These are phyloP conservation scores for Coleophora flavipennella DNA, from an alignment of 2,888 invertebrate genomes.

Conservation along the genomic window DNA sequence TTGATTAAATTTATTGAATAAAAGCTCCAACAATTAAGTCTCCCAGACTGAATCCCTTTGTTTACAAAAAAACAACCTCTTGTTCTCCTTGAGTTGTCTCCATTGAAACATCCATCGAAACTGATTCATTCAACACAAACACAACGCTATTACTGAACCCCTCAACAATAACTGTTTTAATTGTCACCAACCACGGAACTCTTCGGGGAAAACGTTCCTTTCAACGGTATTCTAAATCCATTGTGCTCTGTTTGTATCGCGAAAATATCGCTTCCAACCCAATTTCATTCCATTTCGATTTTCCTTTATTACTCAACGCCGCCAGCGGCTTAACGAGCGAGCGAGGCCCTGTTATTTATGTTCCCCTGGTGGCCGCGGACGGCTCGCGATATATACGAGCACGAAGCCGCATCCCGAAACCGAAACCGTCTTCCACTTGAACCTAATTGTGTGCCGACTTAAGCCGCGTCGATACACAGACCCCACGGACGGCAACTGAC, in stretches of 20 bases:
- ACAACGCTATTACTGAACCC: slow-evolving; percentile 42
- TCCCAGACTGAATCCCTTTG: slow-evolving; percentile 36
- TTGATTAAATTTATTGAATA: slow-evolving; percentile 36
- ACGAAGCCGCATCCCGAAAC: slow-evolving; percentile 44
- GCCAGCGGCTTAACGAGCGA: slow-evolving; percentile 67
- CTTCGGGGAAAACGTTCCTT: slow-evolving; percentile 46
- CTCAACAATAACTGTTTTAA: slow-evolving; percentile 62
- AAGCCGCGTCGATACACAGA: slow-evolving; percentile 53
- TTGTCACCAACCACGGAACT: slow-evolving; percentile 52
- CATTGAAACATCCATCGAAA: slow-evolving; percentile 50
- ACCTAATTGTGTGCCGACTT: slow-evolving; percentile 64
- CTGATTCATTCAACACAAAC: slow-evolving; percentile 56
- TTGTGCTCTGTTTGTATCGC: slow-evolving; percentile 58
- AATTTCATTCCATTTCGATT: slow-evolving; percentile 73
- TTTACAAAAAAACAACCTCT: slow-evolving; percentile 42
- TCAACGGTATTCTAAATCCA: slow-evolving; percentile 60
- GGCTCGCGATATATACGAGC: slow-evolving; percentile 66
- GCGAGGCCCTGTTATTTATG: slow-evolving; percentile 68
- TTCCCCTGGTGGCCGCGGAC: slow-evolving; percentile 68
- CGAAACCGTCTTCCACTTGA: slow-evolving; percentile 53
- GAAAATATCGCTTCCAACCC: slow-evolving; percentile 67
- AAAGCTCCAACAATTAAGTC: slow-evolving; percentile 46
- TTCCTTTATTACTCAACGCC: slow-evolving; percentile 71
- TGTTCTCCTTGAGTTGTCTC: slow-evolving; percentile 45
- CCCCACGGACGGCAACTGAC: slow-evolving; percentile 37